Conservation (phyloP, 1,140 invertebrate species). For the Achatina immaculata region DNA sequence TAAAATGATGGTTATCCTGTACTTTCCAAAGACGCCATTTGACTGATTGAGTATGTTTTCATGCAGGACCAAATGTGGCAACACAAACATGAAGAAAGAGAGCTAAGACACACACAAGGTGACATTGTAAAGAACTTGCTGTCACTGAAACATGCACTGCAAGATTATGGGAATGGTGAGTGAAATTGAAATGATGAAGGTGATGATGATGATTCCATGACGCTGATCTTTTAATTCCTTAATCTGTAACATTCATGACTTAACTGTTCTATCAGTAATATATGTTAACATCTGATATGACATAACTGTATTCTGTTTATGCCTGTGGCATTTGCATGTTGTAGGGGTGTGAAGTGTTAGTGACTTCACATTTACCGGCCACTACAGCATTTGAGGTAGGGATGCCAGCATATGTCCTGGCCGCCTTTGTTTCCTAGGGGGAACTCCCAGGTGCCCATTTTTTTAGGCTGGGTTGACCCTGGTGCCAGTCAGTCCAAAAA, state of each 20-base stretch:
- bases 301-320: not conserved
- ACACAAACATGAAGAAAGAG: slow-evolving; percentile 70
- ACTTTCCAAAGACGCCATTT: not conserved
- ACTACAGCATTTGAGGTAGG: too few species aligned
- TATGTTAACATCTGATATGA: not conserved
- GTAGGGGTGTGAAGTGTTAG: not conserved
- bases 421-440: too few species aligned
- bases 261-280: not conserved
- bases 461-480: too few species aligned
- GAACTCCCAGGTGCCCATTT: too few species aligned
- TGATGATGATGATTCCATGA: not conserved
- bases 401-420: too few species aligned
- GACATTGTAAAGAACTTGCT: slow-evolving; percentile 70
- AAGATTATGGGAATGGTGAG: slow-evolving; percentile 69
- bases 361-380: not conserved
- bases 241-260: not conserved
- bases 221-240: not conserved
- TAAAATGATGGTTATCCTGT: not conserved
- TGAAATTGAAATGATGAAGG: slow-evolving; percentile 15
- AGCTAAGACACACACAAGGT: slow-evolving; percentile 67
- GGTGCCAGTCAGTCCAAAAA: too few species aligned
- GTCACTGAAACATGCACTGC: slow-evolving; percentile 63
- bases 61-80: slow-evolving; percentile 70
- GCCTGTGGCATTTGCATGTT: too few species aligned
- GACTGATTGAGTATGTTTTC: not conserved